phyloP scores from a whole-genome alignment of 2,113 vertebrate species.

The Eulacestoma nigropectus region DNA sequence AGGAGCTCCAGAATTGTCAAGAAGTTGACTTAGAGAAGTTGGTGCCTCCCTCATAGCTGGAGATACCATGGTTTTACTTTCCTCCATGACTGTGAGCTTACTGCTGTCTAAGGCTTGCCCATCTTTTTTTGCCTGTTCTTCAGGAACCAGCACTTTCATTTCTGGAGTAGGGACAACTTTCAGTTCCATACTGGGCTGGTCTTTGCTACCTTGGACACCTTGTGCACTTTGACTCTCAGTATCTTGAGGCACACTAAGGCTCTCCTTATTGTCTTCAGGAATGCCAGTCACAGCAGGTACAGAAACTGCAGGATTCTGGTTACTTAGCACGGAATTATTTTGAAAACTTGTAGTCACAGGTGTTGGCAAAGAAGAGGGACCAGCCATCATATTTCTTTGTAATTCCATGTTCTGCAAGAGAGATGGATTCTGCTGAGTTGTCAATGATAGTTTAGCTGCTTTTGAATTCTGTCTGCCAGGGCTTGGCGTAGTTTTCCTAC shows the following conservation, averaged over 20 bases:
- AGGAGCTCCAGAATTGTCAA: constrained; percentile 84
- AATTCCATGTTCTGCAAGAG: constrained; percentile 80
- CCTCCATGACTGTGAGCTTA: constrained; percentile 73
- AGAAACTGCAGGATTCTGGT: constrained; percentile 68
- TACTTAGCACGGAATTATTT: constrained; percentile 70
- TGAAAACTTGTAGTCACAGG: constrained; percentile 74
- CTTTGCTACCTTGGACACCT: constrained; percentile 72
- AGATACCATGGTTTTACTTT: constrained; percentile 72
- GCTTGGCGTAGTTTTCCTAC: constrained; percentile 91
- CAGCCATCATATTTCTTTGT: constrained; percentile 79
- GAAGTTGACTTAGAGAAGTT: constrained; percentile 91
- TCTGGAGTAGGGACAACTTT: constrained; percentile 78
- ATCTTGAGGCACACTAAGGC: constrained; percentile 72
- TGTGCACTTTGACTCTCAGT: constrained; percentile 71
- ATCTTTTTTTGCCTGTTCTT: constrained; percentile 77
- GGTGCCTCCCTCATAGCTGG: constrained; percentile 85
- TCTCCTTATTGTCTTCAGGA: constrained; percentile 80
- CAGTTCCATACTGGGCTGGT: constrained; percentile 75
- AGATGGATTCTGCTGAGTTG: constrained; percentile 78
- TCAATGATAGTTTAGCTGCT: constrained; percentile 79
- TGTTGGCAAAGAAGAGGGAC: constrained; percentile 75
- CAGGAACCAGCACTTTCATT: constrained; percentile 73
- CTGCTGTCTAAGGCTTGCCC: constrained; percentile 54
- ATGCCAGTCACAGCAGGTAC: constrained; percentile 65
- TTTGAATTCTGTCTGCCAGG: constrained; percentile 92